Percentiles rank a stretch among this genome's conserved stretches.
These are phyloP conservation scores for Mesorhabditis belari DNA, from an alignment of 2,888 invertebrate genomes.

Conservation along the genomic window DNA sequence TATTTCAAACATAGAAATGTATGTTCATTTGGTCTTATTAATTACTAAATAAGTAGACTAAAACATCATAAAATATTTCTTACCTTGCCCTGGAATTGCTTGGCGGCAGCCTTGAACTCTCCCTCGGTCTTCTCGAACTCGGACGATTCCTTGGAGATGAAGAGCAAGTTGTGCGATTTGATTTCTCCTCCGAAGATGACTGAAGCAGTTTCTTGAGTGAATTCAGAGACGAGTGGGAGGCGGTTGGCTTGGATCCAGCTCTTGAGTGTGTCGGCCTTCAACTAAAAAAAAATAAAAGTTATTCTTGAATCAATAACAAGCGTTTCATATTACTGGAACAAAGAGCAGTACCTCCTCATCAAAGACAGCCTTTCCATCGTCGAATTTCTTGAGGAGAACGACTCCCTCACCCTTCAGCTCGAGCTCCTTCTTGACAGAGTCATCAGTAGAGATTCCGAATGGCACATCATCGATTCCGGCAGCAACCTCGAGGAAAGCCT, in stretches of 20 bases:
- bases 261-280: conserved; percentile 28
- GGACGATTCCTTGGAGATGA: conserved; percentile 77
- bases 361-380: conserved; percentile 49
- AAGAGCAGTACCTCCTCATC: too few species aligned
- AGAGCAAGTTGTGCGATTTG: conserved; percentile 89
- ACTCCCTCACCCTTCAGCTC: conserved; percentile 71
- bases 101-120: conserved; percentile 74
- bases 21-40: not conserved
- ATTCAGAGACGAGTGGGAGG: conserved; percentile 52
- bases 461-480: conserved; percentile 75
- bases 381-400: conserved; percentile 74
- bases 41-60: not conserved
- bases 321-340: conserved; percentile 9
- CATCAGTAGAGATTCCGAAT: conserved; percentile 77
- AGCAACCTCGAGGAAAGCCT: conserved; percentile 75
- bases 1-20: too few species aligned
- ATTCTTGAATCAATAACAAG: too few species aligned
- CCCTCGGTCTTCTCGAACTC: conserved; percentile 76
- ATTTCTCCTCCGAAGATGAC: conserved; percentile 97
- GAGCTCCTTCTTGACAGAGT: conserved; percentile 72
- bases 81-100: conserved; percentile 77
- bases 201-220: conserved; percentile 69
- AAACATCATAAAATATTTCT: conserved; percentile 10
- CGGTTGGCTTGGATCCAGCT: conserved; percentile 52
- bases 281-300: too few species aligned